Evolutionary conservation across 2,113 vertebrate species (phyloP), one percentile per base, ranked within the genome.

Genomic region (Gobius niger): DNA sequence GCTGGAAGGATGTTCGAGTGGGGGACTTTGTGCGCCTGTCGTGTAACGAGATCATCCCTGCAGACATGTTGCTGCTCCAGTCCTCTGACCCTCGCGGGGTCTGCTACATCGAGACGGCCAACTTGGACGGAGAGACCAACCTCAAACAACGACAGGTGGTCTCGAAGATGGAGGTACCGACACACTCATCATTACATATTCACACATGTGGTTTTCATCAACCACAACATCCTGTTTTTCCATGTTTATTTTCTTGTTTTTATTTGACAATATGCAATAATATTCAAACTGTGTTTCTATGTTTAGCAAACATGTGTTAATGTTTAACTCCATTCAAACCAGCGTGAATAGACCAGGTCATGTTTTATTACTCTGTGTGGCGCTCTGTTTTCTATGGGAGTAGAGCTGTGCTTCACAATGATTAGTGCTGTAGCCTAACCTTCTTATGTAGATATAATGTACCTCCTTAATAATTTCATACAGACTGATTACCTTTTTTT

Each of bases 51-150:
- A 92, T 96, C 65, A 93, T 97, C 78, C 96, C 97, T 52, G 96
- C 96, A 52, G 97, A 98, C 80, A 92, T 98, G 92, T 90, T 98
- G 62, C 84, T 98, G 82, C 90, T 99, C 9, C 94, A 95, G 74
- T 95, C 96, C 1, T 96, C 94, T 9, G 96, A 98, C 81, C 91
- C 89, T 0, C 94, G 93, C 68, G 95, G 96, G 6, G 90, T 98
- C 75, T 99, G 97, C 80, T 95, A 97, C 81, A 94, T 98, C 7
- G 96, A 99, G 81, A 99, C 96, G 0, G 94, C 95, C 41, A 92
- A 96, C 79, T 91, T 99, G 70, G 97, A 99, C 7, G 96, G 96
- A 52, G 97, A 98, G 86, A 96, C 95, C 68, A 99, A 96, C 77
- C 92, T 99, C 76, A 99, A 99, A 65, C 95, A 96, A 90, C 94